phyloP scores from a whole-genome alignment of 2,888 invertebrate species.

The Agonopterix arenella region DNA sequence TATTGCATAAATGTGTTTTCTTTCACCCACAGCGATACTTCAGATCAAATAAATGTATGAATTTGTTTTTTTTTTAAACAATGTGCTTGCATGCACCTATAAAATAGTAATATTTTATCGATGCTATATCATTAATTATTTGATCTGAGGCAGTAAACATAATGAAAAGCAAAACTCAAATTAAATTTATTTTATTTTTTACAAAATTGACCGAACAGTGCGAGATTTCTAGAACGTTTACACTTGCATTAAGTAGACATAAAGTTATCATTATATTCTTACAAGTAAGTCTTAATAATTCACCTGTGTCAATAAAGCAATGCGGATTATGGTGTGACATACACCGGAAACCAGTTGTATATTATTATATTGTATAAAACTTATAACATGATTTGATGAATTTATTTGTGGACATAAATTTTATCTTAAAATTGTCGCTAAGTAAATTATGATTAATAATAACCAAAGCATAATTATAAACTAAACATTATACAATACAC shows the following conservation, averaged over 20 bases:
- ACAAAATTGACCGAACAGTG: slow-evolving; percentile 78
- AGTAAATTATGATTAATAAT: slow-evolving; percentile 71
- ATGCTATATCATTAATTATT: not conserved
- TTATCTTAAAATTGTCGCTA: slow-evolving; percentile 61
- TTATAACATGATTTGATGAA: slow-evolving; percentile 63
- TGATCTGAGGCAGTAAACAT: not conserved
- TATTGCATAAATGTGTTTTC: slow-evolving; percentile 58
- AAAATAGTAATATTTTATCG: not conserved
- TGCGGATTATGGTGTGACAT: slow-evolving; percentile 41
- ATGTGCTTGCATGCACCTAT: not conserved
- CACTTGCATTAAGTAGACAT: slow-evolving; percentile 77
- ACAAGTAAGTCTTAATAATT: slow-evolving; percentile 72
- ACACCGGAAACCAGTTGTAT: slow-evolving; percentile 49
- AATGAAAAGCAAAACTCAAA: slow-evolving; percentile 57
- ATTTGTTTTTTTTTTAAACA: not conserved
- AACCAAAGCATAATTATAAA: slow-evolving; percentile 64
- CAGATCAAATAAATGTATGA: no score
- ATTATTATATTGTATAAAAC: slow-evolving; percentile 49
- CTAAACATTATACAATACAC: slow-evolving; percentile 69
- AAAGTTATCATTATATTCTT: slow-evolving; percentile 72
- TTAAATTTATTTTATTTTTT: slow-evolving; percentile 74
- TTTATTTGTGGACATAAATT: slow-evolving; percentile 51
- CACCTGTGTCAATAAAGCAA: slow-evolving; percentile 71
- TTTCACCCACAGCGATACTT: slow-evolving; percentile 14
- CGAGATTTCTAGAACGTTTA: slow-evolving; percentile 77